These are phyloP conservation scores for Clarias macrocephalus DNA, from an alignment of 2,113 vertebrate species.

Conservation along the genomic window DNA sequence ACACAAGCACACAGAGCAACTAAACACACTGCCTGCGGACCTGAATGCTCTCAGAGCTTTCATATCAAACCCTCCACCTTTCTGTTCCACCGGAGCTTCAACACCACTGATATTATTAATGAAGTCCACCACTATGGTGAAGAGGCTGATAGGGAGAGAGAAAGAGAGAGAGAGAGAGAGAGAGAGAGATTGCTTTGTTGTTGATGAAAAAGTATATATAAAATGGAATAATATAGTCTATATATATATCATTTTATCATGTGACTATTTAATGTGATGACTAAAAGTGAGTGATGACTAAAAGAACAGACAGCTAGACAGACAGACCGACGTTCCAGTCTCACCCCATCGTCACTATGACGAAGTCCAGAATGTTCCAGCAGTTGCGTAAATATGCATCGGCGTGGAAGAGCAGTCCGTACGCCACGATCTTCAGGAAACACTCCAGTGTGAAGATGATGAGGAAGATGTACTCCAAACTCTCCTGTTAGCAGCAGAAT, in stretches of 20 bases:
- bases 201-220: background rate
- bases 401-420: slow-evolving; percentile 87
- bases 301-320: background rate
- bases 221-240: no score
- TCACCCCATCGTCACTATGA: slow-evolving; percentile 90
- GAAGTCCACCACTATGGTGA: slow-evolving; percentile 83
- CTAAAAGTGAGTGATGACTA: background rate
- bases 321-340: slow-evolving; percentile 22
- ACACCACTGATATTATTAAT: slow-evolving; percentile 80
- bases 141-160: slow-evolving; percentile 68
- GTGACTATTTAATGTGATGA: background rate
- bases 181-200: background rate
- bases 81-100: slow-evolving; percentile 76
- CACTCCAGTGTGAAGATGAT: slow-evolving; percentile 89
- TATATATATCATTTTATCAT: background rate
- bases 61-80: slow-evolving; percentile 82
- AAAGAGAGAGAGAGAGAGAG: background rate
- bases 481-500: slow-evolving; percentile 75
- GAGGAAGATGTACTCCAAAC: slow-evolving; percentile 90
- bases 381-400: slow-evolving; percentile 88
- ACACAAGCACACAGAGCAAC: background rate
- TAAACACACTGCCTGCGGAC: background rate
- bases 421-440: slow-evolving; percentile 88
- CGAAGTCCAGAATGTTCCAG: slow-evolving; percentile 92
- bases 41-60: slow-evolving; percentile 86